Conservation (phyloP, 2,113 vertebrate species). For the Myiozetetes cayanensis region DNA sequence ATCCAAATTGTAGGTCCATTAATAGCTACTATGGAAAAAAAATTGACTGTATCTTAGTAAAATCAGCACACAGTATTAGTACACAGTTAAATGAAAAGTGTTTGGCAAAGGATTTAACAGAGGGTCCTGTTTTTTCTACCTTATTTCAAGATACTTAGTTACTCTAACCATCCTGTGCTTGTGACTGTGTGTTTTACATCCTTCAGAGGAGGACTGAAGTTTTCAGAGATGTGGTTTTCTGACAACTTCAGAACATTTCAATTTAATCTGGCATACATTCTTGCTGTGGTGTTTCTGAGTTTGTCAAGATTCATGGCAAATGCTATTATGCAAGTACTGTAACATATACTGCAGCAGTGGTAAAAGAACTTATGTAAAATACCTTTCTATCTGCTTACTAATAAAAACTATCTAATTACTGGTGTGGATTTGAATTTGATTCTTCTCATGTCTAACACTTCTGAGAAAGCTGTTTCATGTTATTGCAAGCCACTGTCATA, state of each 20-base stretch:
- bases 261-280: neutral
- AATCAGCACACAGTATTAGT: neutral
- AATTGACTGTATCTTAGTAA: neutral
- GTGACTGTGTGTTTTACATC: neutral
- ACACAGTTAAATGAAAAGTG: neutral
- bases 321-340: neutral
- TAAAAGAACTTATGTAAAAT: neutral
- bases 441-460: neutral
- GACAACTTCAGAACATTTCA: neutral
- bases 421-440: neutral
- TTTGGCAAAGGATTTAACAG: neutral
- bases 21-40: neutral
- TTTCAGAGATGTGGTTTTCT: neutral
- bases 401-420: neutral
- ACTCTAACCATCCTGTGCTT: neutral
- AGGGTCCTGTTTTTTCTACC: accelerated
- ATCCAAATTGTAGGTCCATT: neutral
- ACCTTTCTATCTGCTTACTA: neutral
- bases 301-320: neutral
- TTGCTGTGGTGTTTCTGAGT: neutral
- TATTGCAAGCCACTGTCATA: neutral
- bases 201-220: neutral
- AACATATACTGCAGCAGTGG: neutral
- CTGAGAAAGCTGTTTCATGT: neutral
- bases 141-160: neutral